phyloP scores from a whole-genome alignment of 2,888 invertebrate species.

The Cosmia trapezina region DNA sequence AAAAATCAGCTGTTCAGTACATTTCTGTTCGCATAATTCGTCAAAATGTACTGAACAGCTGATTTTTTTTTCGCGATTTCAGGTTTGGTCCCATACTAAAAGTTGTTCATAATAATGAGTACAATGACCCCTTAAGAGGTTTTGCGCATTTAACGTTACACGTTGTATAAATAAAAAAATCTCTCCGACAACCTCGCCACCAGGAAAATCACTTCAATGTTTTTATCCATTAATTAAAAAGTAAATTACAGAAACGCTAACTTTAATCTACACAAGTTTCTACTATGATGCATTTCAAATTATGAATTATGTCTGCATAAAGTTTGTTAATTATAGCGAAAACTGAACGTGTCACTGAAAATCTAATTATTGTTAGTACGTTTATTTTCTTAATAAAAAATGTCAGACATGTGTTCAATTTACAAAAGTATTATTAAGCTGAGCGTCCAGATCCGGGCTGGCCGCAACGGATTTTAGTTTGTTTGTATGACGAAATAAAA shows the following conservation, averaged over 20 bases:
- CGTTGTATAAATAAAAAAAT: background rate
- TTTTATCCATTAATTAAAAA: conserved; percentile 15
- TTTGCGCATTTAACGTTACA: too few species aligned
- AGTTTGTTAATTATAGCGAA: background rate
- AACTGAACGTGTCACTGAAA: conserved; percentile 13
- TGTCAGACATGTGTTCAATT: background rate
- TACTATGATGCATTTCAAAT: conserved; percentile 40
- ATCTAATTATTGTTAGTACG: background rate
- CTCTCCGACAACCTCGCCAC: background rate
- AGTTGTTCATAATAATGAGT: too few species aligned
- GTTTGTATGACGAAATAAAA: too few species aligned
- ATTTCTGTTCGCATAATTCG: too few species aligned
- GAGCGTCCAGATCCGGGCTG: too few species aligned
- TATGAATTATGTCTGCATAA: conserved; percentile 23
- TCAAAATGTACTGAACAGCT: too few species aligned
- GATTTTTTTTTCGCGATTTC: too few species aligned
- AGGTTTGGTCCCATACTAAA: too few species aligned
- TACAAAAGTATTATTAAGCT: conserved; percentile 10
- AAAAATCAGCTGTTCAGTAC: too few species aligned
- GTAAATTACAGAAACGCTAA: conserved; percentile 5
- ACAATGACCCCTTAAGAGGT: too few species aligned
- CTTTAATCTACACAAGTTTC: conserved; percentile 19
- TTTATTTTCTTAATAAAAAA: conserved; percentile 2
- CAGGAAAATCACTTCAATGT: background rate
- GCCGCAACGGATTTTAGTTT: too few species aligned